Base-by-base conservation (phyloP, 2,888 invertebrate species). In the Nesidiocoris tenuis region DNA sequence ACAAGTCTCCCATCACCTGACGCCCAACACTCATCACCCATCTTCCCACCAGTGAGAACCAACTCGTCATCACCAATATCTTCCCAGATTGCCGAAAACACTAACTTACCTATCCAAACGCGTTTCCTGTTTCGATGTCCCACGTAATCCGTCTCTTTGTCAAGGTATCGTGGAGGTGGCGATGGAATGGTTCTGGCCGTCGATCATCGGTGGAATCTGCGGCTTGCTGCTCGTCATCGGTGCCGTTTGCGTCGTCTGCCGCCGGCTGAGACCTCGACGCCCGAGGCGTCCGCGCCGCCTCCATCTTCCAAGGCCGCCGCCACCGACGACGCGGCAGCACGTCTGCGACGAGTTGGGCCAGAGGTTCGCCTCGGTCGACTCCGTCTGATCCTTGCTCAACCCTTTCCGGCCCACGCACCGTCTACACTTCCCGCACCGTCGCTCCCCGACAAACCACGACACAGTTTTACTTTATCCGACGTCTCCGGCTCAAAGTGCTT, bases 161-260 rank as follows among this genome's bases (percentile, higher is more conserved):
- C n/a, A n/a, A 86, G 87, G 86, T 83, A 81, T 83, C 66, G 83
- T 84, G 77, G 84, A 82, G 75, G 85, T 85, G 81, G 86, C 87
- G 82, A 85, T 87, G 83, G 87, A 88, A 84, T 87, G 86, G 84
- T 86, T 86, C 86, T 87, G 86, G 85, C 84, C 84, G 82, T 86
- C 82, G 82, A 84, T 83, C 76, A 84, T 85, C 79, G 85, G 85
- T 77, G 85, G 84, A 78, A 83, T 84, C 76, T 84, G 85, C 77
- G 84, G 86, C 77, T 84, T 84, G 76, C 83, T 85, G 76, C 81
- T 86, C 75, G 81, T 88, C 79, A 84, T 84, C 39, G 80, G 87
- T 71, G 81, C 83, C 16, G 77, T 86, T 75, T 87, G 87, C 83
- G 84, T 89, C 77, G 83, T 88, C 82, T 89, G 88, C 81, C 88